A percentile compares a stretch with the other conserved stretches of the same genome.
Conservation (phyloP, 1,140 invertebrate genomes). For the Oreohelix idahoensis region DNA sequence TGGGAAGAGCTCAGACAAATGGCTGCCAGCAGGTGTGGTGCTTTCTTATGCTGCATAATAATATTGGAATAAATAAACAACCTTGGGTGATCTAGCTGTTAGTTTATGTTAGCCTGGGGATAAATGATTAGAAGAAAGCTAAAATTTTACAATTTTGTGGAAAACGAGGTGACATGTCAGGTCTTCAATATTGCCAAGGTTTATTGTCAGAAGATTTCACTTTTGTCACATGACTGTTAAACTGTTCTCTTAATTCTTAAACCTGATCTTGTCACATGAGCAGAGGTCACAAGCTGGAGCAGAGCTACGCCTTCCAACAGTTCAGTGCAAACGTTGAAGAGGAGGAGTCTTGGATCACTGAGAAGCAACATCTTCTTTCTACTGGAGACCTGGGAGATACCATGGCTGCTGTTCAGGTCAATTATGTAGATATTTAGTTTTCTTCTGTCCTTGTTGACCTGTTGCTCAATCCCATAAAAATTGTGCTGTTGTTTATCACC, state of each 20-base stretch:
- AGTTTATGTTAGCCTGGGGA: too few species aligned
- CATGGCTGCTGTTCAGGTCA: conserved; percentile 96
- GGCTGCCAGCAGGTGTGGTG: conserved; percentile 76
- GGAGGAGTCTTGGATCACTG: conserved; percentile 98
- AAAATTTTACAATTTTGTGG: too few species aligned
- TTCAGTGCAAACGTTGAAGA: conserved; percentile 99
- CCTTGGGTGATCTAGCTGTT: too few species aligned
- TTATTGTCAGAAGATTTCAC: too few species aligned
- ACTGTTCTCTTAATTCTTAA: not conserved
- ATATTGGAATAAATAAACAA: too few species aligned
- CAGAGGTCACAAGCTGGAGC: conserved; percentile 92
- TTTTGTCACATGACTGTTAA: not conserved
- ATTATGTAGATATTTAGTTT: not conserved
- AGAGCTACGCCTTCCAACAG: conserved; percentile 95
- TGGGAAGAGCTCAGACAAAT: conserved; percentile 93
- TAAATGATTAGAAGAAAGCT: too few species aligned
- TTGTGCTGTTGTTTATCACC: too few species aligned
- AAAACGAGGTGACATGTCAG: too few species aligned
- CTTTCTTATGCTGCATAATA: too few species aligned
- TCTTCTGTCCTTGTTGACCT: too few species aligned
- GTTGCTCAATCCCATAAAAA: too few species aligned
- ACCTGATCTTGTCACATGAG: not conserved
- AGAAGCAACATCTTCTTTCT: conserved; percentile 96
- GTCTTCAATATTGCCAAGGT: too few species aligned
- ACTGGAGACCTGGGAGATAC: conserved; percentile 98